A percentile compares a stretch with the other conserved stretches of the same genome.
These are phyloP conservation scores for Steatornis caripensis DNA, from an alignment of 2,113 vertebrate genomes.

Conservation along the genomic window DNA sequence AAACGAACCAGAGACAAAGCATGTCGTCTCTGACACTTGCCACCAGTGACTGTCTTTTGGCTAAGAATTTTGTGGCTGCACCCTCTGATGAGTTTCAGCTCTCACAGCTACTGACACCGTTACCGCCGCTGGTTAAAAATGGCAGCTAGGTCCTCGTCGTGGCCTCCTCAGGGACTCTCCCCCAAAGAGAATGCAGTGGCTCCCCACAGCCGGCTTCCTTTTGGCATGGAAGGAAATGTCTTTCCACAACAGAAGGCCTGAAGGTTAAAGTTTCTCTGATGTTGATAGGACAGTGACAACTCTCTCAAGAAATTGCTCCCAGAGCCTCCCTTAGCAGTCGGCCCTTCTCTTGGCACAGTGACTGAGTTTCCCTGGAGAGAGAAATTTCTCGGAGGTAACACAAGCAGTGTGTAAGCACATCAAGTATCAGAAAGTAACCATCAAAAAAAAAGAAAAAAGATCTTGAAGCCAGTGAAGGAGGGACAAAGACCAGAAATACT, in stretches of 20 bases:
- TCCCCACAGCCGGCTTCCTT: not conserved
- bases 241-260: not conserved
- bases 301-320: not conserved
- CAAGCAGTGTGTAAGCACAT: not conserved
- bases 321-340: fast-evolving
- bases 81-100: not conserved
- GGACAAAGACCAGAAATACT: not conserved
- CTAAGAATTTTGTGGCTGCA: not conserved
- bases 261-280: not conserved
- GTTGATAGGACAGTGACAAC: not conserved
- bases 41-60: not conserved
- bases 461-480: not conserved
- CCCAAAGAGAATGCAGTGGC: fast-evolving
- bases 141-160: not conserved
- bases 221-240: not conserved
- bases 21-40: not conserved
- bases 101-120: not conserved
- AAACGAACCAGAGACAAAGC: not conserved
- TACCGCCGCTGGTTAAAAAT: not conserved
- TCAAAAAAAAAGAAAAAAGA: not conserved
- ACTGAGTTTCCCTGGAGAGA: not conserved
- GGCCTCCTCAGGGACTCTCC: not conserved
- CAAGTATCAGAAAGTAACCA: not conserved
- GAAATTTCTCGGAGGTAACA: not conserved
- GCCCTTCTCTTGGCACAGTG: not conserved